These are phyloP conservation scores for Patagioenas fasciata DNA, from an alignment of 2,113 vertebrate species.

Conservation along the genomic window DNA sequence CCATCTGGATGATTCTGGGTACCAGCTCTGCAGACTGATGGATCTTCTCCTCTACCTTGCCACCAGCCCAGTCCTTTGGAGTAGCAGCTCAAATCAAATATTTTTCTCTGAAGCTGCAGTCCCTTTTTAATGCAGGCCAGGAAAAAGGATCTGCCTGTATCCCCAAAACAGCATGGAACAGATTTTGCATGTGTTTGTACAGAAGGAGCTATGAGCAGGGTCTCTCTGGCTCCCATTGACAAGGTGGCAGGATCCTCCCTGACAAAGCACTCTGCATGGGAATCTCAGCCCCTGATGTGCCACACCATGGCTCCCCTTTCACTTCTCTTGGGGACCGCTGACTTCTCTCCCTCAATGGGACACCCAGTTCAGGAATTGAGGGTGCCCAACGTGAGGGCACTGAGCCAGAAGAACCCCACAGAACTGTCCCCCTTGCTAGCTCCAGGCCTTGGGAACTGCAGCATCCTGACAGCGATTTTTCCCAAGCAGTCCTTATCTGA, in stretches of 20 bases:
- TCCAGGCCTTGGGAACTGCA: neutral
- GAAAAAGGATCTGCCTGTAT: neutral
- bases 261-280: neutral
- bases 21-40: neutral
- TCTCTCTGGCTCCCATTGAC: neutral
- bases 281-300: neutral
- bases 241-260: neutral
- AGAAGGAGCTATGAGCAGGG: neutral
- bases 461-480: neutral
- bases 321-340: neutral
- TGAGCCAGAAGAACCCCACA: neutral
- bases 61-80: neutral
- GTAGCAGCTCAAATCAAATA: neutral
- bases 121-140: neutral
- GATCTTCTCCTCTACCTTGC: neutral
- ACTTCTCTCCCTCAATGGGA: neutral
- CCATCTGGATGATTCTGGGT: neutral
- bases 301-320: neutral
- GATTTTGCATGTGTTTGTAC: neutral
- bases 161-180: neutral
- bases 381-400: neutral
- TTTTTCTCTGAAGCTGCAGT: neutral
- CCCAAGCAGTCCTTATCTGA: accelerated
- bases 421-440: neutral
- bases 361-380: neutral